Evolutionary conservation across 2,888 invertebrate species (phyloP), one percentile per base, ranked within the genome.

Genomic region (Microctonus brassicae): DNA sequence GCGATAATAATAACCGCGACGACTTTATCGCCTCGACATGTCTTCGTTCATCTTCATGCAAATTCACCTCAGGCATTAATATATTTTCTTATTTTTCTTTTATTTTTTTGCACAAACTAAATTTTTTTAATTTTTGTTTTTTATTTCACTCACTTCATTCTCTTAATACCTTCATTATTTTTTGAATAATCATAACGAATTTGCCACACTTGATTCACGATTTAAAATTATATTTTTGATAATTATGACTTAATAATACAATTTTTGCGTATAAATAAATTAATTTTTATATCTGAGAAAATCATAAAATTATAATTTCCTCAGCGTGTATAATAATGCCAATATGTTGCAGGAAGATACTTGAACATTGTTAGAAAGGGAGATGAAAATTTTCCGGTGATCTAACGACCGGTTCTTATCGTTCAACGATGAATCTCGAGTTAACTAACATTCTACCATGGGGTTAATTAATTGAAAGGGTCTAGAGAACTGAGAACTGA

Each of bases 391-490:
- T 65, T 52, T 39, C 29, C 13, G 39, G 39, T 57, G 57, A 42
- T 57, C 39, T 79, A 81, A 81, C 79, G 77, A 81, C 77, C 79
- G 78, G 79, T 82, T 80, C 80, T 81, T 80, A 77, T 74, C 71
- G 67, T 66, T 70, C 62, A 63, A 75, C 81, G 82, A 83, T 83
- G 84, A 85, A 85, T 85, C 85, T 84, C 84, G 79, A 81, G 83
- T 84, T 82, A 84, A 83, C 83, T 81, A 83, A 80, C 69, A 70
- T 65, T 73, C 69, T 70, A 64, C 29, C 61, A n/a, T 39, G 70
- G 75, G 78, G 79, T 77, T 83, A 84, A 86, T 86, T 86, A 86
- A 86, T 85, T 84, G 85, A 83, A 85, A 84, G 84, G 84, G 84
- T 82, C 81, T 79, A 79, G 61, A 61, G 75, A 68, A 72, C 73